Percentiles rank a stretch among this genome's conserved stretches.
These are phyloP conservation scores for Strigamia crassipes DNA, from an alignment of 2,888 invertebrate genomes.

Conservation along the genomic window DNA sequence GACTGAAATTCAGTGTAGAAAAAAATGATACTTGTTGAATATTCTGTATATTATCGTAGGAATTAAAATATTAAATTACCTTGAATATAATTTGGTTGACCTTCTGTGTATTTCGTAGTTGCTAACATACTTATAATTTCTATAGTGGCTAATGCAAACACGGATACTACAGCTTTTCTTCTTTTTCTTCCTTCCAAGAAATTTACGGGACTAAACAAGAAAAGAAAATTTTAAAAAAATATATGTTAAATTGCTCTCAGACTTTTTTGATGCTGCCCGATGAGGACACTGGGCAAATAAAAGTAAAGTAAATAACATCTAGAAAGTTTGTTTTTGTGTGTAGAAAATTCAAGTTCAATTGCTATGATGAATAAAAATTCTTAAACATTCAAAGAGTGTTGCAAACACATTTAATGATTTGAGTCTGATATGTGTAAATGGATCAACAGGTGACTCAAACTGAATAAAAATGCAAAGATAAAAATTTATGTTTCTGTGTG, in stretches of 20 bases:
- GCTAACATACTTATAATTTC: conserved; percentile 4
- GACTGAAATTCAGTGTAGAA: not conserved
- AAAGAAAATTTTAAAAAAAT: not conserved
- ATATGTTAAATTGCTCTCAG: not conserved
- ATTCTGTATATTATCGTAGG: too few species aligned
- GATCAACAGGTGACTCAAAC: too few species aligned
- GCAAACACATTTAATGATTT: too few species aligned
- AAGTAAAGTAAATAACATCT: not conserved
- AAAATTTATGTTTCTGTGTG: too few species aligned
- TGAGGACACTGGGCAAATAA: not conserved
- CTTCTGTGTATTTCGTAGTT: not conserved
- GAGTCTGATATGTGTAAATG: too few species aligned
- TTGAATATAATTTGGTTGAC: not conserved
- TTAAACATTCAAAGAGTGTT: too few species aligned
- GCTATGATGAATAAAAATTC: too few species aligned
- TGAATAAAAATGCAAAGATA: too few species aligned
- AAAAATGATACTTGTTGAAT: not conserved
- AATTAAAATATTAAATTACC: not conserved
- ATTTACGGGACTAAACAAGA: not conserved
- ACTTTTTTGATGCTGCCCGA: too few species aligned
- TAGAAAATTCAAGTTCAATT: too few species aligned
- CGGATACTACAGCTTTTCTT: not conserved
- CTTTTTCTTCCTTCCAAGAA: conserved; percentile 13
- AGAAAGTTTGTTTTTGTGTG: too few species aligned
- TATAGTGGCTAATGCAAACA: conserved; percentile 15